Percentiles rank a stretch among this genome's conserved stretches.
phyloP scores from a whole-genome alignment of 2,888 invertebrate genomes.

The Mylabris sibirica region DNA sequence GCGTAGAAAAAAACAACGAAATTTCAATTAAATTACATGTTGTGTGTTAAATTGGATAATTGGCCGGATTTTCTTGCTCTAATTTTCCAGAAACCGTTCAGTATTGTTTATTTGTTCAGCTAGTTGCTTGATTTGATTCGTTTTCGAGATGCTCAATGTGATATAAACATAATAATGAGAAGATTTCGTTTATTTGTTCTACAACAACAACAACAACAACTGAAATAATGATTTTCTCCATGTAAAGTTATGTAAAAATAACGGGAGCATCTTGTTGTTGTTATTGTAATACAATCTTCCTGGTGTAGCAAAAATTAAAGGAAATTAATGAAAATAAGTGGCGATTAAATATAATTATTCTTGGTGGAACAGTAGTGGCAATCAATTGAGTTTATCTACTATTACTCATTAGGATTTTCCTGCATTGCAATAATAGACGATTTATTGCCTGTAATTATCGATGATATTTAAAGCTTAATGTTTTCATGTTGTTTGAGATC shows the following conservation, averaged over 20 bases:
- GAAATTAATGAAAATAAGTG: not conserved
- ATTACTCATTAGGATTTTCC: no score
- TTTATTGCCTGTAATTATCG: no score
- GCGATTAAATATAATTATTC: not conserved
- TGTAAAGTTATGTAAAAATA: conserved; percentile 1
- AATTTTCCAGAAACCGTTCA: not conserved
- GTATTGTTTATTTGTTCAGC: conserved; percentile 9
- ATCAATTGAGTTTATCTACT: no score
- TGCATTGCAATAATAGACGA: no score
- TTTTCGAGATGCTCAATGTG: not conserved
- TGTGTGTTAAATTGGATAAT: not conserved
- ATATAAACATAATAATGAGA: conserved; percentile 9
- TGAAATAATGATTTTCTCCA: conserved; percentile 5
- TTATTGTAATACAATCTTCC: not conserved
- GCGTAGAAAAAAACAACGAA: not conserved
- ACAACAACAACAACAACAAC: not conserved
- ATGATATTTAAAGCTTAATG: no score
- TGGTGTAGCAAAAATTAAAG: not conserved
- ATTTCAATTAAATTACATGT: not conserved
- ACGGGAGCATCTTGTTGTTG: not conserved
- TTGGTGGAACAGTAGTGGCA: not conserved
- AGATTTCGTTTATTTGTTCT: conserved; percentile 5
- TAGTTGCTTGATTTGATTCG: not conserved
- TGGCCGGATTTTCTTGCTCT: not conserved
- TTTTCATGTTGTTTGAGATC: no score